Evolutionary conservation across 2,797 vertebrate species (phyloP).

Genomic region (Telmatherina bonti): DNA sequence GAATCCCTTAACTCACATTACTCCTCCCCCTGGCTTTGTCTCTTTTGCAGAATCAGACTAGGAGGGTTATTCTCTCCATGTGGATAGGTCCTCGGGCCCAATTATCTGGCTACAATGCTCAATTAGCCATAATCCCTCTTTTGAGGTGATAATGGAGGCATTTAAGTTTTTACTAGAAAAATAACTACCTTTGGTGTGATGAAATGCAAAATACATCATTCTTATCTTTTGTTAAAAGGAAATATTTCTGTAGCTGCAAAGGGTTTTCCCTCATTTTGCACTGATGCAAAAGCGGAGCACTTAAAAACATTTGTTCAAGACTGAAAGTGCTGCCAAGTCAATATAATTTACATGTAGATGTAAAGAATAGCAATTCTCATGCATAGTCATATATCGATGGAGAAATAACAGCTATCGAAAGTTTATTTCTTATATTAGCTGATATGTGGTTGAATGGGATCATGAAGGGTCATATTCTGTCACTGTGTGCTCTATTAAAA

Average conservation of each 20-base stretch:
- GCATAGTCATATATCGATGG: too few species aligned
- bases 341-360: not conserved
- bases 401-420: not conserved
- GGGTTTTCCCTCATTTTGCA: conserved; percentile 9
- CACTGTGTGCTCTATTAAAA: conserved; percentile 95
- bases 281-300: not conserved
- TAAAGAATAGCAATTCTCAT: not conserved
- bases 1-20: conserved; percentile 96
- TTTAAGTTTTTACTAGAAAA: conserved; percentile 80
- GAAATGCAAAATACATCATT: conserved; percentile 66
- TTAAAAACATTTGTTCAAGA: not conserved
- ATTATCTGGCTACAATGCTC: conserved; percentile 90
- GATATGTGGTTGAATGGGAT: conserved; percentile 29
- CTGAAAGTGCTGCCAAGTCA: conserved; percentile 1
- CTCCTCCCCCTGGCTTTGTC: conserved; percentile 89
- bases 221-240: conserved; percentile 14
- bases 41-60: conserved; percentile 89
- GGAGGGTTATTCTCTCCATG: conserved; percentile 94
- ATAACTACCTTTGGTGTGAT: conserved; percentile 64
- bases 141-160: conserved; percentile 82
- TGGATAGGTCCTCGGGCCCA: conserved; percentile 91
- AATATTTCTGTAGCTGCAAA: conserved; percentile 6
- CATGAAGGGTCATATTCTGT: conserved; percentile 89
- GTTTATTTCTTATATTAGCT: conserved; percentile 6
- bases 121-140: conserved; percentile 90